Evolutionary conservation across 1,140 invertebrate species (phyloP).

Genomic region (Branchinecta lindahli): DNA sequence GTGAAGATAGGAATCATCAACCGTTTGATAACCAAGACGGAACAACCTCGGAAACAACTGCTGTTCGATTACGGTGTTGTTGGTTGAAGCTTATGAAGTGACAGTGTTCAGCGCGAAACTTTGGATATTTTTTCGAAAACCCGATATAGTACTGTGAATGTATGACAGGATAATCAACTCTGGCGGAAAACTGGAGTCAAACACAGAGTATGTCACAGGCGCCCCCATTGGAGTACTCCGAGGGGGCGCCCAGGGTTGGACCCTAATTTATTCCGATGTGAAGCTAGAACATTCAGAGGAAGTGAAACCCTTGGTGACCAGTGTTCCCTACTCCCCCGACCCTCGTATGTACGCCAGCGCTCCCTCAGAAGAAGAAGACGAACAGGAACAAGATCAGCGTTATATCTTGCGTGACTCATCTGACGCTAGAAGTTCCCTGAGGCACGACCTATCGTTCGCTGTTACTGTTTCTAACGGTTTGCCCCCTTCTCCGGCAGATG

Average conservation of each 20-base stretch:
- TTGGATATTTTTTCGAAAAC: not conserved
- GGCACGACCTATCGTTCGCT: conserved; percentile 5
- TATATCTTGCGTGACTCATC: not conserved
- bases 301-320: not conserved
- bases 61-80: not conserved
- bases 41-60: not conserved
- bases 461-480: not conserved
- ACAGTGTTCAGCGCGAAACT: not conserved
- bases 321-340: not conserved
- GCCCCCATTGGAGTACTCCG: conserved; percentile 1
- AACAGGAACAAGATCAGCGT: not conserved
- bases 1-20: not conserved
- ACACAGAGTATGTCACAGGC: not conserved
- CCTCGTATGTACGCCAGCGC: not conserved
- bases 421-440: not conserved
- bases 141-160: not conserved
- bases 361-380: not conserved
- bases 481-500: not conserved
- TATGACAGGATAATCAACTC: not conserved
- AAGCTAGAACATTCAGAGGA: not conserved
- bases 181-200: not conserved
- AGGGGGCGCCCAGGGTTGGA: not conserved
- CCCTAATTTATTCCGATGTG: not conserved
- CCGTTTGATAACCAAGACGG: not conserved
- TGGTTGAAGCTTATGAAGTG: not conserved